Evolutionary conservation across 2,113 vertebrate species (phyloP).

Genomic region (Sus scrofa): T2T-Sscrofa CM000827.6:38991001-38991500

Average conservation of each 20-base stretch:
- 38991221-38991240: neutral
- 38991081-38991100: neutral
- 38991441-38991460: neutral
- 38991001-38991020: neutral
- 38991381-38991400: fast-evolving
- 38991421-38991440: neutral
- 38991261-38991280: neutral
- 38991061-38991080: neutral
- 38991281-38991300: neutral
- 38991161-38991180: neutral
- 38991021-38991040: neutral
- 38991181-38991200: neutral
- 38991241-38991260: neutral
- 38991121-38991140: neutral
- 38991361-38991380: neutral
- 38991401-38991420: neutral
- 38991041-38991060: no score
- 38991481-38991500: neutral
- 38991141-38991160: neutral
- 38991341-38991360: neutral
- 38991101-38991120: neutral
- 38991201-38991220: neutral
- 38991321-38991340: fast-evolving
- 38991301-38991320: neutral
- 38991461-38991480: neutral